These are phyloP conservation scores for Xiphophorus birchmanni DNA, from an alignment of 2,797 vertebrate species.

Conservation along the genomic window DNA sequence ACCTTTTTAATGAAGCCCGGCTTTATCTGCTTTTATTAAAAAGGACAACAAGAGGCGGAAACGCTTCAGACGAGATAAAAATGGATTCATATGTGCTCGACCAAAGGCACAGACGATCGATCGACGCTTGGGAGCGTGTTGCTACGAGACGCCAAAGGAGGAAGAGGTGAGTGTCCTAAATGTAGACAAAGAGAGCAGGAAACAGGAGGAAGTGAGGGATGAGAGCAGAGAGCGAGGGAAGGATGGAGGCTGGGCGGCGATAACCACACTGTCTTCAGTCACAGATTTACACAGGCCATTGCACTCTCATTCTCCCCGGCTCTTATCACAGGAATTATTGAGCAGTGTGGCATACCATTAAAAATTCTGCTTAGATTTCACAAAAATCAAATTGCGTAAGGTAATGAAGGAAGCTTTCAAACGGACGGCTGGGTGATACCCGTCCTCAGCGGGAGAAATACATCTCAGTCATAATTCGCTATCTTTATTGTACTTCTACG, in stretches of 20 bases:
- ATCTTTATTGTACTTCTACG: slow-evolving; percentile 78
- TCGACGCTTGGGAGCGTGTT: slow-evolving; percentile 59
- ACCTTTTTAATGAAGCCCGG: slow-evolving; percentile 76
- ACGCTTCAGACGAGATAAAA: slow-evolving; percentile 69
- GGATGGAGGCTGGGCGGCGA: slow-evolving; percentile 57
- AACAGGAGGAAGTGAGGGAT: slow-evolving; percentile 43
- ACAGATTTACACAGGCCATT: slow-evolving; percentile 83
- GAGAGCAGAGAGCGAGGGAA: slow-evolving; percentile 39
- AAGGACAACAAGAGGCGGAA: slow-evolving; percentile 72
- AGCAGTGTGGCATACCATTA: slow-evolving; percentile 80
- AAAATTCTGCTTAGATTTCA: slow-evolving; percentile 86
- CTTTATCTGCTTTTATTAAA: slow-evolving; percentile 75
- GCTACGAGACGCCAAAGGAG: slow-evolving; percentile 61
- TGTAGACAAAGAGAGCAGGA: slow-evolving; percentile 26
- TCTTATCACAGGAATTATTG: slow-evolving; percentile 83
- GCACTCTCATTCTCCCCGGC: slow-evolving; percentile 76
- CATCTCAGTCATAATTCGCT: slow-evolving; percentile 76
- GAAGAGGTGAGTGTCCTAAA: slow-evolving; percentile 21
- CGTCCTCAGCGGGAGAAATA: slow-evolving; percentile 67
- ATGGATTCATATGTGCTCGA: slow-evolving; percentile 63
- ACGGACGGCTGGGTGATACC: slow-evolving; percentile 69
- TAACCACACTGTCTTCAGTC: slow-evolving; percentile 79
- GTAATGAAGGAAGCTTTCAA: slow-evolving; percentile 76
- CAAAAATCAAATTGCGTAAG: slow-evolving; percentile 78
- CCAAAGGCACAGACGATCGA: slow-evolving; percentile 68